Base-by-base conservation (phyloP, 2,888 invertebrate genomes). In the Cerceris ruficornis region DNA sequence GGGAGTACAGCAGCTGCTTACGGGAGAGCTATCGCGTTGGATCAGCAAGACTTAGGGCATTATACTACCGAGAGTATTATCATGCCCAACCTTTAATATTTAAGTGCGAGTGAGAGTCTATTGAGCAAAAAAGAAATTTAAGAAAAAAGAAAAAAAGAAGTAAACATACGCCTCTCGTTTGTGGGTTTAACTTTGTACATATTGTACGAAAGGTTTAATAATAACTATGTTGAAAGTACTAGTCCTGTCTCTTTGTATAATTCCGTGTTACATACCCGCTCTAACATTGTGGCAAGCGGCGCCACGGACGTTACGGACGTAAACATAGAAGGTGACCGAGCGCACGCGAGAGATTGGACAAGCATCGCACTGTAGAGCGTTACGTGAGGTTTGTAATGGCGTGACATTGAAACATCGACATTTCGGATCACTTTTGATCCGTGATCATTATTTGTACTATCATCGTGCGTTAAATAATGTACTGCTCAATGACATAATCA, bases 21-120 rank as follows among this genome's bases (percentile, higher is more conserved):
- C 88, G 84, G 87, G 89, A 88, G 88, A 90, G 88, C 88, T 89
- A 90, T 88, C 89, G 89, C 87, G 91, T 91, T 91, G 91, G 91
- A 92, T 91, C 92, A 92, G 91, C 91, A 92, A 92, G 92, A 92
- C 92, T 92, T 91, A 91, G 92, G 92, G 92, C 92, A 92, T 92
- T 92, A 92, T 92, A 92, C 86, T 91, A 91, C 90, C 90, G 84
- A 89, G 92, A 92, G 92, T 92, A 92, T 91, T 92, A 92, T 92
- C 86, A 90, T 92, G 92, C 92, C 92, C 92, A 92, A 92, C 91
- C 89, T 90, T 92, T 91, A 92, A 91, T 91, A 91, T 91, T 91
- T 92, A 92, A 92, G 92, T 92, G 90, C 89, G 91, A 91, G 90
- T 91, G 91, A 91, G 90, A 91, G 89, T 90, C 88, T 89, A 89